Percentiles rank a stretch among this genome's conserved stretches.
These are phyloP conservation scores for Glossophaga mutica DNA, from an alignment of 2,797 vertebrate genomes.

Conservation along the genomic window DNA sequence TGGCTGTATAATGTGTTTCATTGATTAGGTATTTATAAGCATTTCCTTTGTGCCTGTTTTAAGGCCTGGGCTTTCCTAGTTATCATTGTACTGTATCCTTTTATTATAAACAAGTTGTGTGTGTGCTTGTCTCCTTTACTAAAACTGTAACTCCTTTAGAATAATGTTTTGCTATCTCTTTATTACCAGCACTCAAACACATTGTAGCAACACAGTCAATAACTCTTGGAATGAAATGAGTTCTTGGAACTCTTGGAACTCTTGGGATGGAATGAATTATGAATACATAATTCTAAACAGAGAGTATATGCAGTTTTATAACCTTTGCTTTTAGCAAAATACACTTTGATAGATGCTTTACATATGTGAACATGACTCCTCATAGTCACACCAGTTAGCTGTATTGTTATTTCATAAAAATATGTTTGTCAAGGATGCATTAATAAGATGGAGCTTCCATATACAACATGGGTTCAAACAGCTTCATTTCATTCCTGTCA, in stretches of 20 bases:
- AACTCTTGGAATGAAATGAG: neutral
- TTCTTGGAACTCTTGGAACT: neutral
- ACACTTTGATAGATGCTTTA: neutral
- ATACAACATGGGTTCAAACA: neutral
- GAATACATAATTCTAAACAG: neutral
- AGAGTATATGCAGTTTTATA: neutral
- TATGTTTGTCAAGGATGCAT: neutral
- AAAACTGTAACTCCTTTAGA: neutral
- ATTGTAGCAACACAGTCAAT: neutral
- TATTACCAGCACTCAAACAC: neutral
- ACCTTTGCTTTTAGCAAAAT: neutral
- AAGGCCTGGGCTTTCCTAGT: neutral
- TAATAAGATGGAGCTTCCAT: neutral
- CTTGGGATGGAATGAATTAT: neutral
- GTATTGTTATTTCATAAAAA: neutral
- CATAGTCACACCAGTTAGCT: neutral
- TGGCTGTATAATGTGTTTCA: neutral
- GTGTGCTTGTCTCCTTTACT: neutral
- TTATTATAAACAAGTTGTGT: neutral
- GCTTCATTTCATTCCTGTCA: neutral
- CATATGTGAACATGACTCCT: neutral
- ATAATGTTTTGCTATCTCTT: neutral
- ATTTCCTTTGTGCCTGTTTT: neutral
- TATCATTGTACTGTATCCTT: neutral
- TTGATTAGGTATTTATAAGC: neutral